Evolutionary conservation across 2,797 vertebrate species (phyloP).

Genomic region (Hypotaenidia okinawae): DNA sequence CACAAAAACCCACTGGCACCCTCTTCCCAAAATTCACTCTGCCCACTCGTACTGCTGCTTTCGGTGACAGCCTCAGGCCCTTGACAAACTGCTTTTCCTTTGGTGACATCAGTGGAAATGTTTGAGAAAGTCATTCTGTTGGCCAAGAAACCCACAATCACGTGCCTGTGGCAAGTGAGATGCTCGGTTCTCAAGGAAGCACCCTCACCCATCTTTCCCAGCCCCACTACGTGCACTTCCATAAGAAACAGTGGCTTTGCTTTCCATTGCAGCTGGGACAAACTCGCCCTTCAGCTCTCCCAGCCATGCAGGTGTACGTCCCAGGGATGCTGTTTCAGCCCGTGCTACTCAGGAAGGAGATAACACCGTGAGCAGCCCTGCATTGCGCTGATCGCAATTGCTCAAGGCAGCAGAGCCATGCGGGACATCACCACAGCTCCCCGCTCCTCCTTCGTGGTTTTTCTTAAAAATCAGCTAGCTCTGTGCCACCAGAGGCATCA

Average conservation of each 20-base stretch:
- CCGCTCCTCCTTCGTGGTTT: background rate
- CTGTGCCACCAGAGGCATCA: background rate
- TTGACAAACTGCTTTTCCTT: background rate
- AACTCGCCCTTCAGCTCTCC: background rate
- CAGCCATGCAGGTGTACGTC: rapidly evolving
- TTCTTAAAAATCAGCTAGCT: background rate
- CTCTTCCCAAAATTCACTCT: background rate
- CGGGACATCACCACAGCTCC: rapidly evolving
- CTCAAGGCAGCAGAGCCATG: background rate
- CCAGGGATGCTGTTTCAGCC: background rate
- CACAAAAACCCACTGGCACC: background rate
- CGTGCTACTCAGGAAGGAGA: background rate
- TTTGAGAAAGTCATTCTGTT: background rate
- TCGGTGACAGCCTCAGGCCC: background rate
- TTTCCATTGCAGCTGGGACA: background rate
- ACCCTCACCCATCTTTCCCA: background rate
- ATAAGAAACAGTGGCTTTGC: background rate
- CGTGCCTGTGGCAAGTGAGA: background rate
- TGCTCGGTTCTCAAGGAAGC: background rate
- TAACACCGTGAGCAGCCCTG: rapidly evolving
- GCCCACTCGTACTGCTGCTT: rapidly evolving
- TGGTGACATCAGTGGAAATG: background rate
- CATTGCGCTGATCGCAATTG: rapidly evolving
- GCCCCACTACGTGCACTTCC: rapidly evolving
- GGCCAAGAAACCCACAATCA: background rate